Percentiles rank a stretch among this genome's conserved stretches.
phyloP scores from a whole-genome alignment of 2,888 invertebrate species.

The Adelognathus sp. region DNA sequence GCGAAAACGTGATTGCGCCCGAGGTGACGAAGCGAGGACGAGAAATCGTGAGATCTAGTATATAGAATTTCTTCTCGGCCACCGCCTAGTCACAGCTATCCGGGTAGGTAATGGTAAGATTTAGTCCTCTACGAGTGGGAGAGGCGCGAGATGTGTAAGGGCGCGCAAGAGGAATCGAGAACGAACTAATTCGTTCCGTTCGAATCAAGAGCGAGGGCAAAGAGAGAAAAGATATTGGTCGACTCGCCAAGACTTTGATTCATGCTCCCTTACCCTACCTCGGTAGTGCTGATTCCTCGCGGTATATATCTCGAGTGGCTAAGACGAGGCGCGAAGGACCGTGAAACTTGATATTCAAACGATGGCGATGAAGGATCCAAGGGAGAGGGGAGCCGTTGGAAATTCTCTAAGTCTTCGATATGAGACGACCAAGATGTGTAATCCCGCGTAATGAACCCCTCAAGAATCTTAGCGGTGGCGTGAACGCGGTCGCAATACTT shows the following conservation, averaged over 20 bases:
- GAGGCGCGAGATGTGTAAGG: constrained; percentile 21
- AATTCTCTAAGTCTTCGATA: constrained; percentile 76
- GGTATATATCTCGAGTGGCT: constrained; percentile 7
- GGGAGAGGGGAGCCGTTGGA: constrained; percentile 61
- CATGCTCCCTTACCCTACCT: constrained; percentile 60
- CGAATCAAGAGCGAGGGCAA: constrained; percentile 62
- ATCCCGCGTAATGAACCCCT: constrained; percentile 78
- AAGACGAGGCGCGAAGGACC: constrained; percentile 6
- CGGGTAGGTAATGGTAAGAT: background rate
- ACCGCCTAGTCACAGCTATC: background rate
- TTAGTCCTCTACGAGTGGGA: background rate
- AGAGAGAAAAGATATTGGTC: constrained; percentile 26
- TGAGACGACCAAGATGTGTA: constrained; percentile 73
- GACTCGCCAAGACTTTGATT: constrained; percentile 69
- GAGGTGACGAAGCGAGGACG: constrained; percentile 20
- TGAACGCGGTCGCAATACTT: constrained; percentile 75
- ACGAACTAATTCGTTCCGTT: constrained; percentile 72
- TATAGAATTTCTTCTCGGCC: background rate
- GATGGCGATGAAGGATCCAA: constrained; percentile 9
- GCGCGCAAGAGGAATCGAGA: constrained; percentile 45
- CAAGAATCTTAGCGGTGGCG: constrained; percentile 69
- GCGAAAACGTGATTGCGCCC: constrained; percentile 28
- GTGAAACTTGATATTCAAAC: constrained; percentile 15
- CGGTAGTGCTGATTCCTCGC: constrained; percentile 12
- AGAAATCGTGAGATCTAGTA: constrained; percentile 16